A percentile compares a stretch with the other conserved stretches of the same genome.
phyloP scores from a whole-genome alignment of 1,140 invertebrate species.

The Sinonovacula constricta region DNA sequence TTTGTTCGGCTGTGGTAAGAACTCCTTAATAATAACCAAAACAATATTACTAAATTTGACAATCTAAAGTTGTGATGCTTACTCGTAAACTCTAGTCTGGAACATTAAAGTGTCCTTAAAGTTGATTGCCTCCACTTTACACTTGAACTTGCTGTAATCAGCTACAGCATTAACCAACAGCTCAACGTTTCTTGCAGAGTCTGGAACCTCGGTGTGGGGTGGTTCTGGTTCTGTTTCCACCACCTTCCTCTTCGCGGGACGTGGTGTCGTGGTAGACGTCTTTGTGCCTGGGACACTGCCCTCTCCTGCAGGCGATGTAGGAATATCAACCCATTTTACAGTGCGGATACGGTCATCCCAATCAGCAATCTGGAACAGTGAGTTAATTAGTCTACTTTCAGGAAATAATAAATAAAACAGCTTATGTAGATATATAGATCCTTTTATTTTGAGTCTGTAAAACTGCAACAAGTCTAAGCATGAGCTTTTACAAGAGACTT shows the following conservation, averaged over 20 bases:
- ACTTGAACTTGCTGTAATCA: slow-evolving; percentile 76
- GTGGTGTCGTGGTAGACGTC: slow-evolving; percentile 51
- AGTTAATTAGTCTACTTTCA: too few species aligned
- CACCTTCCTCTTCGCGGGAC: slow-evolving; percentile 76
- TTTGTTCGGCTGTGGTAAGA: background rate
- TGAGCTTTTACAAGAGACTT: too few species aligned
- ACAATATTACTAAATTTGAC: too few species aligned
- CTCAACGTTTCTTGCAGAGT: slow-evolving; percentile 68
- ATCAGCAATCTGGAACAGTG: slow-evolving; percentile 70
- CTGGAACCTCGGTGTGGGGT: slow-evolving; percentile 70
- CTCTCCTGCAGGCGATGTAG: slow-evolving; percentile 52
- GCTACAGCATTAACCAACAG: slow-evolving; percentile 73
- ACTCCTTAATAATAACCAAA: background rate
- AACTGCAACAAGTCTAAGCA: too few species aligned
- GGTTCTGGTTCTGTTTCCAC: slow-evolving; percentile 78
- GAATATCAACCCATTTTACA: slow-evolving; percentile 77
- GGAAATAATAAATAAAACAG: too few species aligned
- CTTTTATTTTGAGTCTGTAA: too few species aligned
- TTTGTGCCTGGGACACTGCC: slow-evolving; percentile 49
- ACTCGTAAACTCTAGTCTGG: slow-evolving; percentile 78
- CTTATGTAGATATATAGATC: too few species aligned
- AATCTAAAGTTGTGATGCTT: slow-evolving; percentile 54
- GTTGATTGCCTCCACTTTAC: slow-evolving; percentile 69
- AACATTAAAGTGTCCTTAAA: slow-evolving; percentile 79
- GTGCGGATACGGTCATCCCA: slow-evolving; percentile 78